Conservation (phyloP, 2,888 invertebrate species). For the Balanococcus diminutus region DNA sequence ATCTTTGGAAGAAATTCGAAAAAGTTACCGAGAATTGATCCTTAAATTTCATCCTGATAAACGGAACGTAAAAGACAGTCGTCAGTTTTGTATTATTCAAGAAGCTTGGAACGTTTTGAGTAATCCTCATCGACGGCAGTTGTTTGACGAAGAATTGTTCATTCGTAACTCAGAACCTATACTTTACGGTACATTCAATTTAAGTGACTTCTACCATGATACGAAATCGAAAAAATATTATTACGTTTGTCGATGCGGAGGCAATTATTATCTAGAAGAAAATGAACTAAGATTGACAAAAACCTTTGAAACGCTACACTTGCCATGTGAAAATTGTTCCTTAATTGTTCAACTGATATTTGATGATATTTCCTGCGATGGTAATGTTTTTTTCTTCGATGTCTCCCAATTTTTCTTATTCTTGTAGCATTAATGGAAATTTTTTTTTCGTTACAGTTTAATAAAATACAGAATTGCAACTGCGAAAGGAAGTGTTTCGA, state of each 20-base stretch:
- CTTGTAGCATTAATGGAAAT: not conserved
- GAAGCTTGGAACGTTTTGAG: constrained; percentile 32
- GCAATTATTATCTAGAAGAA: constrained; percentile 13
- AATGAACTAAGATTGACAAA: not conserved
- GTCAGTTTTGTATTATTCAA: constrained; percentile 21
- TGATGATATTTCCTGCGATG: not conserved
- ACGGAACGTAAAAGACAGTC: not conserved
- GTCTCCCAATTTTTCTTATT: not conserved
- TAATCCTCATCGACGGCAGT: constrained; percentile 7
- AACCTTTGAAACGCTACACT: constrained; percentile 1
- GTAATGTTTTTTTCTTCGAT: not conserved
- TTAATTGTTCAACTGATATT: not conserved
- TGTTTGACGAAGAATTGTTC: constrained; percentile 15
- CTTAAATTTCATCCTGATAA: constrained; percentile 20
- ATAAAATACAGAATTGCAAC: constrained; percentile 28
- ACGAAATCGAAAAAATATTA: not conserved
- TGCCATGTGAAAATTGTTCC: constrained; percentile 23
- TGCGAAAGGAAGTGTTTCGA: constrained; percentile 16
- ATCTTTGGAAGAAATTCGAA: constrained; percentile 28
- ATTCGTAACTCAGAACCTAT: constrained; percentile 18
- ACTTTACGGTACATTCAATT: not conserved
- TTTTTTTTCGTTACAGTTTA: not conserved
- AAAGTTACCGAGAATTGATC: not conserved
- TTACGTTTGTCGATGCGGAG: constrained; percentile 26
- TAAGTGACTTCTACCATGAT: not conserved